Evolutionary conservation across 1,140 invertebrate species (phyloP).

Genomic region (Meloidogyne chitwoodi): DNA sequence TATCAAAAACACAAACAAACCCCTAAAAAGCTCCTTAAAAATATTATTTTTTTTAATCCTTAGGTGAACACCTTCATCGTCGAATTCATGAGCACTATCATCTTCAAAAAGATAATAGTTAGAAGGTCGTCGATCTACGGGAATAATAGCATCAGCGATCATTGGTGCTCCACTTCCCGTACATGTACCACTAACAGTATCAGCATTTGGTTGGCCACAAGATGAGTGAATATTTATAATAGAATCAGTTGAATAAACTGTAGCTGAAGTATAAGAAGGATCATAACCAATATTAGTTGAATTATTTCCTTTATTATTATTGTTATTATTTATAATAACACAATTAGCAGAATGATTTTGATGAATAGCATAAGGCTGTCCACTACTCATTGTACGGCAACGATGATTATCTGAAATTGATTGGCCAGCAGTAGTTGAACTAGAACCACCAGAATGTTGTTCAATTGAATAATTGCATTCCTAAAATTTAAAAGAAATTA

Average conservation of each 20-base stretch:
- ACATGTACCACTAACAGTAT: background rate
- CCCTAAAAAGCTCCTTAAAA: background rate
- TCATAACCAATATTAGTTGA: conserved; percentile 34
- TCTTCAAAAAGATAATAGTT: conserved; percentile 59
- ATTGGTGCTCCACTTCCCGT: conserved; percentile 11
- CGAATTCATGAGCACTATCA: conserved; percentile 56
- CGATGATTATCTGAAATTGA: background rate
- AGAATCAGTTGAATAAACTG: conserved; percentile 50
- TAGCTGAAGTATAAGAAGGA: conserved; percentile 50
- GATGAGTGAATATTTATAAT: conserved; percentile 21
- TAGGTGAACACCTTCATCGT: conserved; percentile 52
- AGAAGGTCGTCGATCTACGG: conserved; percentile 27
- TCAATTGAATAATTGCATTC: background rate
- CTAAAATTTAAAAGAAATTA: background rate
- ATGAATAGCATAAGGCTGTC: background rate
- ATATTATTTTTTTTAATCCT: background rate
- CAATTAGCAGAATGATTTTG: background rate
- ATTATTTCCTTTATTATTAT: conserved; percentile 33
- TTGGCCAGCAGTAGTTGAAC: background rate
- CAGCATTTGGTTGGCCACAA: background rate
- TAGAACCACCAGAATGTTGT: background rate
- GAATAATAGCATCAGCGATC: conserved; percentile 9
- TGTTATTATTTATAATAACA: conserved; percentile 9
- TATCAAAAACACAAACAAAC: background rate
- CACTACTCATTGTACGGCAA: background rate